Conservation (phyloP, 2,797 vertebrate species). For the Amblyraja radiata region DNA sequence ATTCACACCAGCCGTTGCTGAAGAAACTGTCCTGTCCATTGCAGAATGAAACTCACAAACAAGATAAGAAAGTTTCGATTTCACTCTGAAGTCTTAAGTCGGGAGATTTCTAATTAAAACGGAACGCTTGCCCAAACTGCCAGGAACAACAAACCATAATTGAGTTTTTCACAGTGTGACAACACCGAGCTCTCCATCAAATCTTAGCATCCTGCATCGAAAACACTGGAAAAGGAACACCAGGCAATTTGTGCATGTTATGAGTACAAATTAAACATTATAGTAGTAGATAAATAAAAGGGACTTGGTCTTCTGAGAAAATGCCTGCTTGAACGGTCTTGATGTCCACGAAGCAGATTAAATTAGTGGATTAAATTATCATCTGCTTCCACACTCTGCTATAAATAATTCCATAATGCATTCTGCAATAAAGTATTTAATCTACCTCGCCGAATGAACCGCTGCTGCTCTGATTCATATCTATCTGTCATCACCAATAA, state of each 20-base stretch:
- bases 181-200: not conserved
- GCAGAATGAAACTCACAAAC: not conserved
- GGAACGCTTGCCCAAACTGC: not conserved
- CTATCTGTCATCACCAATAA: too few relatives aligned
- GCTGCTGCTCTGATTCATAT: too few relatives aligned
- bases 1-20: not conserved
- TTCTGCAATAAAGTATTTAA: not conserved
- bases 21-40: not conserved
- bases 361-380: not conserved
- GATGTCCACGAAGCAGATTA: not conserved
- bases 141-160: not conserved
- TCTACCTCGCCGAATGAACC: not conserved
- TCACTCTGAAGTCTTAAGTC: not conserved
- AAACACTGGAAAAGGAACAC: not conserved
- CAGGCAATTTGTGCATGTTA: not conserved
- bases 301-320: not conserved
- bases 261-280: slow-evolving; percentile 7
- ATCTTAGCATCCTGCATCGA: not conserved
- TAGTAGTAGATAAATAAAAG: not conserved
- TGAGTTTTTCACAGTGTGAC: not conserved
- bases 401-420: not conserved
- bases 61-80: not conserved
- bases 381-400: not conserved
- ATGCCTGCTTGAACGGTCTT: not conserved
- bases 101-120: not conserved